A percentile compares a stretch with the other conserved stretches of the same genome.
These are phyloP conservation scores for Enteromius afrohamiltoni DNA, from an alignment of 2,797 vertebrate species.

Conservation along the genomic window DNA sequence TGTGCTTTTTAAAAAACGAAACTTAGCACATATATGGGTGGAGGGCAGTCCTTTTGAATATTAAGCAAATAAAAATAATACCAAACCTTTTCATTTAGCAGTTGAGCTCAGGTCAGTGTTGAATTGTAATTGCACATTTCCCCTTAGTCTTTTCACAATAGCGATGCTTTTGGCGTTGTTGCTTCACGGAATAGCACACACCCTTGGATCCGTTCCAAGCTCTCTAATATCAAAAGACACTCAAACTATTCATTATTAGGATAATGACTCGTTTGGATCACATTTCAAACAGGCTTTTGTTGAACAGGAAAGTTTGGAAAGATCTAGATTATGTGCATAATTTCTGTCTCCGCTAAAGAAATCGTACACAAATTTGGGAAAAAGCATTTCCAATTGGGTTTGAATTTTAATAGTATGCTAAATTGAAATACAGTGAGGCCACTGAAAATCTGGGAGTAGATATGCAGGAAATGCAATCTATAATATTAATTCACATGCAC, in stretches of 20 bases:
- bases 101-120: neutral
- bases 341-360: neutral
- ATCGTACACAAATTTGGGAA: neutral
- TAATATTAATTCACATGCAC: neutral
- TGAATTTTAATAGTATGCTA: neutral
- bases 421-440: neutral
- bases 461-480: neutral
- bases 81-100: neutral
- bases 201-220: slow-evolving; percentile 10
- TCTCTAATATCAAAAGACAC: neutral
- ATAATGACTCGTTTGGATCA: slow-evolving; percentile 25
- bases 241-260: slow-evolving; percentile 24
- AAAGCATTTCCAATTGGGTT: neutral
- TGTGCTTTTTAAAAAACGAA: neutral
- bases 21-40: neutral
- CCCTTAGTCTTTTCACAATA: neutral
- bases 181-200: slow-evolving; percentile 31
- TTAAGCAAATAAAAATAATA: neutral
- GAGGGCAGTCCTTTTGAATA: neutral
- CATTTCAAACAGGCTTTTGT: neutral
- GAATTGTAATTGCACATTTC: neutral
- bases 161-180: neutral
- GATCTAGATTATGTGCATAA: neutral
- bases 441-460: neutral
- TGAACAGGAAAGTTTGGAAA: neutral